Evolutionary conservation across 2,113 vertebrate species (phyloP), one percentile per base, ranked within the genome.

Genomic region (Bucco capensis): DNA sequence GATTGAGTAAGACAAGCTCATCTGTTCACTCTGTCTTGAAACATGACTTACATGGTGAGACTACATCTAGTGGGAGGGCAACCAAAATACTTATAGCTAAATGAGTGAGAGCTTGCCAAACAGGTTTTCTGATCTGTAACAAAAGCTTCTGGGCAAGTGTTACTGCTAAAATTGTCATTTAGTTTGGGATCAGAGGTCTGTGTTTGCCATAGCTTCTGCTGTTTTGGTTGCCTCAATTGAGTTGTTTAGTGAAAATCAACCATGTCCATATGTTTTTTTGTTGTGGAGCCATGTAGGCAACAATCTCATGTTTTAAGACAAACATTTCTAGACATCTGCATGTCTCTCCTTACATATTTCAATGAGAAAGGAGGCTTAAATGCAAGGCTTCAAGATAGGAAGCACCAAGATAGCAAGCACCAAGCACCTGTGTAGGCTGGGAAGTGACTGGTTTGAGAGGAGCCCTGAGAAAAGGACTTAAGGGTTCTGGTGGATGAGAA

Each of bases 51-150:
- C 21, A 54, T 37, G 83, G 58, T 92, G 58, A 90, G 58, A 80
- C 90, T 92, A 77, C 92, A 89, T 94, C 95, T 96, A 96, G 95
- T 87, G 90, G 90, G 95, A 96, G 89, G 89, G 86, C 90, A 87
- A 82, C 95, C 56, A 86, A 94, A 95, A 90, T 92, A 58, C 90
- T 94, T 92, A 79, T 19, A 73, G 74, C 84, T 77, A 90, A 93
- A 95, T 88, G 90, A 96, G 62, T 76, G 90, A 95, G 81, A 87
- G 86, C 83, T 95, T 96, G 95, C 96, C 96, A 95, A 92, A 92
- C 77, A 96, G 78, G 50, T 93, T 96, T 96, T 93, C 92, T 96
- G 96, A 95, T 92, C 95, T 94, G 95, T 96, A 94, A 82, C 92
- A 96, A 89, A 96, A 93, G 90, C 96, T 94, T 95, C 96, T 96